A percentile compares a stretch with the other conserved stretches of the same genome.
These are phyloP conservation scores for Coregonus suidteri DNA, from an alignment of 2,797 vertebrate species.

Conservation along the genomic window DNA sequence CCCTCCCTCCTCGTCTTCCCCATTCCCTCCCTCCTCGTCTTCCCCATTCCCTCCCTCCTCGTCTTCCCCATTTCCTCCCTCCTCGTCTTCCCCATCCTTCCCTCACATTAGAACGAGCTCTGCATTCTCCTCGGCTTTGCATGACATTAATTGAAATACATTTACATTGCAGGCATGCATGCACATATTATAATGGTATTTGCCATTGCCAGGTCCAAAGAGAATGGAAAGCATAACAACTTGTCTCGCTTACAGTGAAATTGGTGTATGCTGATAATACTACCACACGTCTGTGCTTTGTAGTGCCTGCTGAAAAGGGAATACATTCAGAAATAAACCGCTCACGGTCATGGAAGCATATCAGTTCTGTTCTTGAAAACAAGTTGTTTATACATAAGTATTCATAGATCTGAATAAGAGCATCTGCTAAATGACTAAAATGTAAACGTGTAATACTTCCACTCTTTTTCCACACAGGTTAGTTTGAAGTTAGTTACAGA, in stretches of 20 bases:
- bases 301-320: background rate
- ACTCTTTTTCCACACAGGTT: background rate
- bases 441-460: too few species aligned
- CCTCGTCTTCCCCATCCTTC: background rate
- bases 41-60: background rate
- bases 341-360: too few species aligned
- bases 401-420: too few species aligned
- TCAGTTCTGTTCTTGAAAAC: too few species aligned
- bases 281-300: background rate
- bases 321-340: background rate
- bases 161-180: conserved; percentile 4
- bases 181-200: background rate
- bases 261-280: background rate
- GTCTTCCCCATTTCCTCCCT: background rate
- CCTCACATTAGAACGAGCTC: background rate
- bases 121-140: conserved; percentile 6
- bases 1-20: background rate
- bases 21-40: too few species aligned
- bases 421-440: too few species aligned
- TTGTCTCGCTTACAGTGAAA: background rate
- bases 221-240: background rate
- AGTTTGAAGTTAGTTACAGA: background rate
- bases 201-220: background rate
- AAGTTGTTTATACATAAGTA: too few species aligned
- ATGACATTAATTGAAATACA: conserved; percentile 2